These are phyloP conservation scores for Atopsyche davidsoni DNA, from an alignment of 1,140 invertebrate genomes.

Conservation along the genomic window DNA sequence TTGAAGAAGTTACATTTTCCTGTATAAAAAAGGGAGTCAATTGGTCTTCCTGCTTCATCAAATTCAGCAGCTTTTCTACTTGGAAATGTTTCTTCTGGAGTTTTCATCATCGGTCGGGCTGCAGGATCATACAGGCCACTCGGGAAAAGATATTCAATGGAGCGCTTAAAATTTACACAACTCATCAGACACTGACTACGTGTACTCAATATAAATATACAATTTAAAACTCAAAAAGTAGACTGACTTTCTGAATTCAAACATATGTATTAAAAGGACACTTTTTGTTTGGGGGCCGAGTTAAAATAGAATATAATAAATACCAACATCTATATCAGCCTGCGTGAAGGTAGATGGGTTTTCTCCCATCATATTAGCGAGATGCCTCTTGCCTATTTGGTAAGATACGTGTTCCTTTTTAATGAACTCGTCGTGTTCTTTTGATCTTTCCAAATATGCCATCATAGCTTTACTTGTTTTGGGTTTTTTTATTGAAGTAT, in stretches of 20 bases:
- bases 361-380: slow-evolving; percentile 98
- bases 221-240: no score
- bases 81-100: slow-evolving; percentile 81
- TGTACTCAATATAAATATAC: not conserved
- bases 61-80: slow-evolving; percentile 82
- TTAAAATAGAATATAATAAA: not conserved
- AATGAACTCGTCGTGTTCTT: slow-evolving; percentile 80
- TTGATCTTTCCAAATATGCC: slow-evolving; percentile 75
- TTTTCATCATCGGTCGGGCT: slow-evolving; percentile 81
- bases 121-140: slow-evolving; percentile 77
- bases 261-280: not conserved
- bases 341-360: slow-evolving; percentile 83
- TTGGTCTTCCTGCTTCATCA: slow-evolving; percentile 79
- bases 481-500: slow-evolving; percentile 43
- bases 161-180: slow-evolving; percentile 64
- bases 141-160: slow-evolving; percentile 88
- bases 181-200: no score
- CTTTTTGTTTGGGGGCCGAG: not conserved
- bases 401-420: slow-evolving; percentile 74
- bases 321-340: slow-evolving; percentile 75
- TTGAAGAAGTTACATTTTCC: slow-evolving; percentile 76
- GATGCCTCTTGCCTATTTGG: slow-evolving; percentile 86
- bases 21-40: slow-evolving; percentile 88
- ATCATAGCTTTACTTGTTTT: slow-evolving; percentile 81
- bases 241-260: no score